Conservation (phyloP, 2,888 invertebrate species). For the Acleris cristana region DNA sequence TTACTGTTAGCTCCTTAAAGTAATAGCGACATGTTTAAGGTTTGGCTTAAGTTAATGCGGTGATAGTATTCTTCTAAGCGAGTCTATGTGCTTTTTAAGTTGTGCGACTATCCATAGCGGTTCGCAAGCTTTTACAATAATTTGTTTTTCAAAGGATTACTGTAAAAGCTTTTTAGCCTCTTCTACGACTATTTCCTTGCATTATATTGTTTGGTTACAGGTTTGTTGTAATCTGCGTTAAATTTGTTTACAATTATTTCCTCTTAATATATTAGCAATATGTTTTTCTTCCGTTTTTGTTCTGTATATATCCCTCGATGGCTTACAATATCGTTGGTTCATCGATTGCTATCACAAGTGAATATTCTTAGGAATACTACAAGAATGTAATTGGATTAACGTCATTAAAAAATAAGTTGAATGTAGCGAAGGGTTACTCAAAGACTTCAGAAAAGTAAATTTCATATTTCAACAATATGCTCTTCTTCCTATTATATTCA, state of each 20-base stretch:
- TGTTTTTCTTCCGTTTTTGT: no score
- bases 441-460: not conserved
- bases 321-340: no score
- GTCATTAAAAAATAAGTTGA: constrained; percentile 2
- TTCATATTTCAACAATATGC: no score
- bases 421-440: not conserved
- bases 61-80: not conserved
- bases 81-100: not conserved
- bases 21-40: constrained; percentile 3
- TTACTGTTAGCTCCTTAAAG: constrained; percentile 23
- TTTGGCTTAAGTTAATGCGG: constrained; percentile 12
- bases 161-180: not conserved
- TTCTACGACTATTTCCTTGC: no score
- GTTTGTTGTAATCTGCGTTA: no score
- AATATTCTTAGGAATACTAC: not conserved
- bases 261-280: no score
- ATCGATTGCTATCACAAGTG: no score
- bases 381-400: not conserved
- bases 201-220: no score
- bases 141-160: not conserved
- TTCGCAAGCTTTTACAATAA: not conserved
- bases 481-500: no score
- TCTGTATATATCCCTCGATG: no score
- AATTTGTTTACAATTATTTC: no score
- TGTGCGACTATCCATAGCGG: not conserved